Conservation (phyloP, 92 coral and sea anemone species). For the Palythoa caribaeorum region DNA sequence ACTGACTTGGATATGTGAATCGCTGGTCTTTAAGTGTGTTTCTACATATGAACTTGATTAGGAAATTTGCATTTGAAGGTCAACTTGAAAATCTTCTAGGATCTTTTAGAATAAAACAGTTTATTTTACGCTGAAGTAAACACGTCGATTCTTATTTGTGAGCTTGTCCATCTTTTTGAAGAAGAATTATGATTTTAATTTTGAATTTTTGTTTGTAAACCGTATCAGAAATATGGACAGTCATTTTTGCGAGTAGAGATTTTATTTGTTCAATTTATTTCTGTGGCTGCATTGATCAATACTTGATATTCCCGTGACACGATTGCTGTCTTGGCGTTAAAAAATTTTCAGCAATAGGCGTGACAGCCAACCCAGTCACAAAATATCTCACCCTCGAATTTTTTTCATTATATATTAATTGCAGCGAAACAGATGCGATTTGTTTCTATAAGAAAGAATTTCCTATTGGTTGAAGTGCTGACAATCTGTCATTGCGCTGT, state of each 20-base stretch:
- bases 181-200: background rate
- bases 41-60: background rate
- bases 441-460: constrained; percentile 36
- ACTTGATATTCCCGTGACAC: constrained; percentile 27
- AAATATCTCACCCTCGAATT: constrained; percentile 55
- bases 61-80: constrained; percentile 21
- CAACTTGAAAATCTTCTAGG: background rate
- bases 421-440: constrained; percentile 84
- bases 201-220: background rate
- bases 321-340: background rate
- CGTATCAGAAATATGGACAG: background rate
- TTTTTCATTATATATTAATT: constrained; percentile 86
- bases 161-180: background rate
- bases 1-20: background rate
- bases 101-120: background rate
- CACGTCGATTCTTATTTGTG: background rate
- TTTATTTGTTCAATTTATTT: background rate
- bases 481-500: constrained; percentile 64
- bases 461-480: constrained; percentile 71
- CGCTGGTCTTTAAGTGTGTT: background rate
- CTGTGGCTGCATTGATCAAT: background rate
- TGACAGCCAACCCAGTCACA: constrained; percentile 32
- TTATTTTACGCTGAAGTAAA: background rate
- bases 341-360: constrained; percentile 11
- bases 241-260: background rate